phyloP scores from a whole-genome alignment of 2,113 vertebrate genomes.

The Hemiscyllium ocellatum region DNA sequence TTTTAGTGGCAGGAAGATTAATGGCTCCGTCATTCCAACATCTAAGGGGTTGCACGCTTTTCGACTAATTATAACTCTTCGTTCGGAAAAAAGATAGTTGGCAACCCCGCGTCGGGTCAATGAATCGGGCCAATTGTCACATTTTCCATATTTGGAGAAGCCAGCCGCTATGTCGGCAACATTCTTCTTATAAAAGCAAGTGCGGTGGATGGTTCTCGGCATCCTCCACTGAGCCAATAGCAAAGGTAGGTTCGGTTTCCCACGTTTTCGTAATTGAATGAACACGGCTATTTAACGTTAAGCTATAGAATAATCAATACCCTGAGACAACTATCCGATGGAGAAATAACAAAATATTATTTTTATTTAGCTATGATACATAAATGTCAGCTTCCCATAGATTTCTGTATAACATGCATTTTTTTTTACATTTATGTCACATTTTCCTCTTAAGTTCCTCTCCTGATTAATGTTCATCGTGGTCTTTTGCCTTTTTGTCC shows the following conservation, averaged over 20 bases:
- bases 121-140: not conserved
- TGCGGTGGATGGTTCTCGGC: not conserved
- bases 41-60: not conserved
- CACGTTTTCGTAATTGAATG: not conserved
- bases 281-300: not conserved
- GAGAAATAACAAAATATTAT: not conserved
- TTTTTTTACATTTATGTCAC: not conserved
- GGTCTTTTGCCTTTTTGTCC: not conserved
- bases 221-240: not conserved
- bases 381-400: not conserved
- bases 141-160: slow-evolving; percentile 15
- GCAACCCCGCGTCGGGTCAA: not conserved
- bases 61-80: slow-evolving; percentile 23
- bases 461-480: not conserved
- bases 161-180: not conserved
- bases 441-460: not conserved
- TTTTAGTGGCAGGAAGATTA: not conserved
- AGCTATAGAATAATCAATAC: not conserved
- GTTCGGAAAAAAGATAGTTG: not conserved
- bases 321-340: not conserved
- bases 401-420: not conserved
- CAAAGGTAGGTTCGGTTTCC: slow-evolving; percentile 3
- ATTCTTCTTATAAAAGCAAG: slow-evolving; percentile 5
- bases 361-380: not conserved
- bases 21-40: not conserved